phyloP scores from a whole-genome alignment of 2,113 vertebrate species.

The Falco punctatus region DNA sequence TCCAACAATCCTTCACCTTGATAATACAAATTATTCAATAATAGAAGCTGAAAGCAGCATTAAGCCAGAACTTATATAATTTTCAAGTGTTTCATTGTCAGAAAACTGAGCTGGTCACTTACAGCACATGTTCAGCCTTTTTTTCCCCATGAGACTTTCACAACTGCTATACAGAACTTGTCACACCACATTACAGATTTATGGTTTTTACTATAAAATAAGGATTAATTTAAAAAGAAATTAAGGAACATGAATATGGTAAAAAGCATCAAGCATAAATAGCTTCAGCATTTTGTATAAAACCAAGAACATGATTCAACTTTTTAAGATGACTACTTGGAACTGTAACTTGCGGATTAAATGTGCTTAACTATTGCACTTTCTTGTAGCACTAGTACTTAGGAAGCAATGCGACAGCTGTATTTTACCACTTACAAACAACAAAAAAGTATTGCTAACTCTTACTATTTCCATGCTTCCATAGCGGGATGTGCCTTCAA shows the following conservation, averaged over 20 bases:
- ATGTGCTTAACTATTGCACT: background rate
- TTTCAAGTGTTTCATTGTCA: background rate
- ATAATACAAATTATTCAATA: background rate
- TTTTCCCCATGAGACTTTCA: background rate
- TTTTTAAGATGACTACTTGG: background rate
- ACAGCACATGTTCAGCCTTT: background rate
- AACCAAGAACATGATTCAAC: background rate
- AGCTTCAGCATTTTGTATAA: background rate
- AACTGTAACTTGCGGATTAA: background rate
- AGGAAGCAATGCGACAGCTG: background rate
- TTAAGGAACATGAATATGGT: accelerated
- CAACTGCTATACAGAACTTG: background rate
- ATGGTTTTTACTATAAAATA: background rate
- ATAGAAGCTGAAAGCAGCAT: background rate
- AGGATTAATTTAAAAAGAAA: background rate
- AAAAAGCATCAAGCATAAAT: background rate
- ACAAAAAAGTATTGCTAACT: background rate
- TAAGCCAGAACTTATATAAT: background rate
- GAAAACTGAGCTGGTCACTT: background rate
- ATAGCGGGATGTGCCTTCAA: background rate
- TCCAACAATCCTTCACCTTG: background rate
- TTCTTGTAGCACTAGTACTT: background rate
- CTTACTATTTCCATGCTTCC: background rate
- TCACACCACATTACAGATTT: background rate
- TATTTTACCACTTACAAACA: background rate